These are phyloP conservation scores for Dissostichus mawsoni DNA, from an alignment of 2,113 vertebrate genomes.

Conservation along the genomic window DNA sequence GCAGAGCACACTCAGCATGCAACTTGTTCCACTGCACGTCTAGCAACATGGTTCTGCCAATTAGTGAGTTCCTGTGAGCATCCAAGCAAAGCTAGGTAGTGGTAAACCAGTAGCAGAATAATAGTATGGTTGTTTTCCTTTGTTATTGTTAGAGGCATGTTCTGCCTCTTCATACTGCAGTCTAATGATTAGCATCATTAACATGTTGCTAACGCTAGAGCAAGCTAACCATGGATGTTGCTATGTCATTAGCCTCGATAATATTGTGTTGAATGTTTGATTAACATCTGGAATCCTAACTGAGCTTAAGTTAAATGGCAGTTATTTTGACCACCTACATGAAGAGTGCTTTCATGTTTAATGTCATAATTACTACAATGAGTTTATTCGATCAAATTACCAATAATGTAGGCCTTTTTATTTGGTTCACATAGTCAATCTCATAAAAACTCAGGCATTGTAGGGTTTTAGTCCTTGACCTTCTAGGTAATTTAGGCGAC, in stretches of 20 bases:
- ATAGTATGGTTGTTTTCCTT: not conserved
- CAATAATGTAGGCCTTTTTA: too few species aligned
- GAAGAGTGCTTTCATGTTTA: not conserved
- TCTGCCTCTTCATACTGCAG: not conserved
- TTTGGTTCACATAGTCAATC: not conserved
- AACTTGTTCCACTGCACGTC: not conserved
- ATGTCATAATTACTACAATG: too few species aligned
- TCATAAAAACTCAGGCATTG: not conserved
- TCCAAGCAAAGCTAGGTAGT: not conserved
- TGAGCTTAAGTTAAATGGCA: not conserved
- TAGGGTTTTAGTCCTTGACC: not conserved
- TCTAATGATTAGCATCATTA: not conserved
- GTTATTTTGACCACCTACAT: not conserved
- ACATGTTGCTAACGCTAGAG: not conserved
- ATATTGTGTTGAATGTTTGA: not conserved
- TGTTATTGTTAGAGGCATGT: not conserved
- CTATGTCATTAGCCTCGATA: not conserved
- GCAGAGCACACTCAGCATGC: not conserved
- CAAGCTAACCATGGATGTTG: not conserved
- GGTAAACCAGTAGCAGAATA: not conserved
- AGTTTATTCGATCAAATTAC: not conserved
- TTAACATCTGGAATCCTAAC: not conserved
- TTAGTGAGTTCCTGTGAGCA: not conserved
- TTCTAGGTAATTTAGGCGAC: constrained; percentile 1
- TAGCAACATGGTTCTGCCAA: not conserved